A percentile compares a stretch with the other conserved stretches of the same genome.
phyloP scores from a whole-genome alignment of 2,113 vertebrate species.

The Bettongia penicillata region DNA sequence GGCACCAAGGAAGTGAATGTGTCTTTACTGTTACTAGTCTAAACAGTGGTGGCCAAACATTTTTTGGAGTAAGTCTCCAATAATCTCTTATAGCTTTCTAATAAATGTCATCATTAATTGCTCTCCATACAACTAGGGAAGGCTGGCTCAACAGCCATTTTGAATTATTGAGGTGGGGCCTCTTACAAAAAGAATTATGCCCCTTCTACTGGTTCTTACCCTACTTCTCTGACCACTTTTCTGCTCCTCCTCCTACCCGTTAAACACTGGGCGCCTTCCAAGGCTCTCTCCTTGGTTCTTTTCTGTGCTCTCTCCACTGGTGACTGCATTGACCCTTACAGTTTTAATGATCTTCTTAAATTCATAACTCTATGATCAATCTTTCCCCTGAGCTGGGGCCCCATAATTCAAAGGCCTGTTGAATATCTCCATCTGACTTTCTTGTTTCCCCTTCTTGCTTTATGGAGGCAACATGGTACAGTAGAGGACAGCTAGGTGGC shows the following conservation, averaged over 20 bases:
- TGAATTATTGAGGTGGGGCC: background rate
- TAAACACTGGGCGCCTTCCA: background rate
- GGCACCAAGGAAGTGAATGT: constrained; percentile 38
- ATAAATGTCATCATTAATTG: background rate
- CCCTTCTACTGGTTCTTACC: background rate
- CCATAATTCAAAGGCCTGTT: background rate
- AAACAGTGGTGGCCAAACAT: background rate
- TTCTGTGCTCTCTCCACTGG: background rate
- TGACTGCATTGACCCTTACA: background rate
- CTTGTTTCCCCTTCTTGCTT: background rate
- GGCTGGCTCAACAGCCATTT: background rate
- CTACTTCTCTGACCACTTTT: background rate
- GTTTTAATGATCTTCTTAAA: background rate
- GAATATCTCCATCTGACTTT: background rate
- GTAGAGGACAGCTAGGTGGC: background rate
- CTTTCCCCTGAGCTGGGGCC: too few relatives aligned
- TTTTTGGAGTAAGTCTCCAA: constrained; percentile 31
- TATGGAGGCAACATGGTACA: background rate
- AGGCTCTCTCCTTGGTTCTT: background rate
- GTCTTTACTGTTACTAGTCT: background rate
- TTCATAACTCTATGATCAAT: background rate
- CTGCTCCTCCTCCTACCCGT: background rate
- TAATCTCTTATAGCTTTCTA: background rate
- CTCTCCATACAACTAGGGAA: background rate
- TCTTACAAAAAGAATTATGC: background rate